Evolutionary conservation across 2,797 vertebrate species (phyloP), one percentile per base, ranked within the genome.

Genomic region (Acanthurus tractus): DNA sequence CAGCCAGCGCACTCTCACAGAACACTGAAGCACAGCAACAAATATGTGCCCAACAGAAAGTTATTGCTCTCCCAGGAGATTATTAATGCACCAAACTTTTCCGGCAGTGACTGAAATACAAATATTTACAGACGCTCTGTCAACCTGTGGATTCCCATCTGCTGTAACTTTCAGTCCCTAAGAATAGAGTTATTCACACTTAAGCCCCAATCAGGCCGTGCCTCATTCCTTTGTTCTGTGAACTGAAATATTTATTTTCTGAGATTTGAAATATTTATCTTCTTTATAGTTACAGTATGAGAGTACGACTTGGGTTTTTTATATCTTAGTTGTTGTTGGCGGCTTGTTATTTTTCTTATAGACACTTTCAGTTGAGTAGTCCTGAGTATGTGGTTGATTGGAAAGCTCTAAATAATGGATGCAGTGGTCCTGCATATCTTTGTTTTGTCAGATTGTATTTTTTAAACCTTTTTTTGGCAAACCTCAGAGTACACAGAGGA

Each of bases 181-280:
- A 84, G 67, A 84, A 87, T 77, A 81, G 67, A 82, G 45, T 63
- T 82, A 86, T 86, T 84, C 69, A 76, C 57, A 20, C 59, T 69
- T 12, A 50, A 58, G 58, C 61, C 70, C 56, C 52, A 25, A 77
- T 48, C 65, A 69, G 42, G 14, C 59, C 48, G 15, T 4, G 29
- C 4, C 3, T 50, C 14, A 56, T 36, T 46, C 20, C 55, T 77
- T 76, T 83, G 46, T 70, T 85, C 29, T 68, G 8, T 4, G 18
- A 55, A 44, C n/a, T 83, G 38, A 86, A 76, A 79, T 79, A 80
- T 82, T 40, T 62, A 71, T 75, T 64, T 64, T 49, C 2, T n/a
- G n/a, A 0, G 8, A 0, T 70, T 72, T 67, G 7, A 71, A 83
- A 72, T 70, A 76, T 67, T 49, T 12, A 79, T 70, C 45, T 8